Percentiles rank a stretch among this genome's conserved stretches.
Evolutionary conservation across 1,140 invertebrate genomes (phyloP).

Genomic region (Hyles vespertilio): DNA sequence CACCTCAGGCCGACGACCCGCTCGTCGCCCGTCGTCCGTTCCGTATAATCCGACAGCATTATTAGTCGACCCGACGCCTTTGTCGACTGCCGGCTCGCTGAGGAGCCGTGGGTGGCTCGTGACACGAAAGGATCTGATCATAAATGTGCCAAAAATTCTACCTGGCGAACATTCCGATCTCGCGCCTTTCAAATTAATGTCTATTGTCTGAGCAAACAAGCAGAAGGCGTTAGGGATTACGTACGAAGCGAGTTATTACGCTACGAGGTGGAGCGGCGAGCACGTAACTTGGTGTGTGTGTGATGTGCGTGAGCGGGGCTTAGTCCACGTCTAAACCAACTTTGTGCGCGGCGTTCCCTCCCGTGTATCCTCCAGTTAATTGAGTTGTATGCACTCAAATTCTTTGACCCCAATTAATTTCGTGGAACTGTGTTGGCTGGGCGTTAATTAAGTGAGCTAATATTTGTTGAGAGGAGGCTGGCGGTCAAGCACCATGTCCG

Average conservation of each 20-base stretch:
- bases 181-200: conserved; percentile 66
- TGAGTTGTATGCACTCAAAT: conserved; percentile 67
- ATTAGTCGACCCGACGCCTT: conserved; percentile 63
- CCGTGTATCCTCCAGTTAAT: conserved; percentile 16
- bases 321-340: conserved; percentile 3
- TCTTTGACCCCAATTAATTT: conserved; percentile 71
- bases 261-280: too few species aligned
- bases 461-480: conserved; percentile 46
- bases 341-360: conserved; percentile 3
- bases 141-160: conserved; percentile 72
- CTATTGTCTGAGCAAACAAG: conserved; percentile 53
- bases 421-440: conserved; percentile 57
- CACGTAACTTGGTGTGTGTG: background rate
- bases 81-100: conserved; percentile 70
- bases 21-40: conserved; percentile 34
- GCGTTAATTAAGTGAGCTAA: conserved; percentile 62
- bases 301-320: background rate
- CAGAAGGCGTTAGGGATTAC: conserved; percentile 45
- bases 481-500: conserved; percentile 31
- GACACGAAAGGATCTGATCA: conserved; percentile 69
- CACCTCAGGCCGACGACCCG: conserved; percentile 59
- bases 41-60: conserved; percentile 68
- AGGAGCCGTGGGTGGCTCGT: conserved; percentile 70
- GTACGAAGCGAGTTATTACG: conserved; percentile 26
- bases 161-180: conserved; percentile 68